Evolutionary conservation across 2,113 vertebrate species (phyloP).

Genomic region (Thamnophis sirtalis): DNA sequence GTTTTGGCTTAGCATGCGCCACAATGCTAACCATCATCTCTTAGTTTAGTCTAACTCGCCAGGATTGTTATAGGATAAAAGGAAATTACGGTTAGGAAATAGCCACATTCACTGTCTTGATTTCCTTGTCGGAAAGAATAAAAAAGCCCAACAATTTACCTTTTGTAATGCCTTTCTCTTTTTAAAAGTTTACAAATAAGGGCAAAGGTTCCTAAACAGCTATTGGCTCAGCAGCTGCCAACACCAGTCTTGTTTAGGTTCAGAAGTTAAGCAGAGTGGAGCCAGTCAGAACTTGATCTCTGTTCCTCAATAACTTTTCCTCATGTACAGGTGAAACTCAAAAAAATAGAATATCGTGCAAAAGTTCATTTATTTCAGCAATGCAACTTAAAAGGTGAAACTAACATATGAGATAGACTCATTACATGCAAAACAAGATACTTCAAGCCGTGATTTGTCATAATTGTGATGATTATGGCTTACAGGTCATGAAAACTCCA

Average conservation of each 20-base stretch:
- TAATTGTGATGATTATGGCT: too few species aligned
- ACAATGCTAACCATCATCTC: not conserved
- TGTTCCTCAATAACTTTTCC: not conserved
- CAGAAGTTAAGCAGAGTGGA: not conserved
- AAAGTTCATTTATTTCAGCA: too few species aligned
- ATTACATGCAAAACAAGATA: too few species aligned
- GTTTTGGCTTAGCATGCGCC: not conserved
- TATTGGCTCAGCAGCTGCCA: not conserved
- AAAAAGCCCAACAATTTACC: not conserved
- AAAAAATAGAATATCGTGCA: too few species aligned
- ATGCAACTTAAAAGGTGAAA: too few species aligned
- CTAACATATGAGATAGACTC: too few species aligned
- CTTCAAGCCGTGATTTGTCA: too few species aligned
- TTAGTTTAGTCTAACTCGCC: not conserved
- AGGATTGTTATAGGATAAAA: not conserved
- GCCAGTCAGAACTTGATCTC: not conserved
- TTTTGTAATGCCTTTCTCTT: not conserved
- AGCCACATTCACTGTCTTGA: not conserved
- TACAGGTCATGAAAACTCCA: too few species aligned
- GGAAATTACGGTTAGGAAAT: not conserved
- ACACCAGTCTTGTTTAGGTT: not conserved
- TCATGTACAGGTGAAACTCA: too few species aligned
- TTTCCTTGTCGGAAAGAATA: not conserved
- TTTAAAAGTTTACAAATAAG: not conserved
- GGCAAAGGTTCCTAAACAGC: not conserved